Evolutionary conservation across 2,888 invertebrate species (phyloP).

Genomic region (Thalpophila matura): DNA sequence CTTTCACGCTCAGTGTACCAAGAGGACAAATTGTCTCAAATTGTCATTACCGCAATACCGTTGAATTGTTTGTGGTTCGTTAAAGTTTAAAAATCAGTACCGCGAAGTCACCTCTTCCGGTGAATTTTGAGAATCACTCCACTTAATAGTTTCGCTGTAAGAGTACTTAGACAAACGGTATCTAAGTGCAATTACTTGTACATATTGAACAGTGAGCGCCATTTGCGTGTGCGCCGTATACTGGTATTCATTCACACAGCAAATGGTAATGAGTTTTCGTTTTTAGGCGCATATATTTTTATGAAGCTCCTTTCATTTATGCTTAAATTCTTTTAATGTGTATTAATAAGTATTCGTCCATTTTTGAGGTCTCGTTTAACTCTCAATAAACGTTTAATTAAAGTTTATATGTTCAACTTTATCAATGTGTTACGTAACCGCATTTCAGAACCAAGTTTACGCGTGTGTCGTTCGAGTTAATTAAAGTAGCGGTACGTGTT

Average conservation of each 20-base stretch:
- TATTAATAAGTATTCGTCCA: conserved; percentile 21
- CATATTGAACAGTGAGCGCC: conserved; percentile 55
- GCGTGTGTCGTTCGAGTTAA: conserved; percentile 68
- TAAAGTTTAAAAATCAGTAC: conserved; percentile 69
- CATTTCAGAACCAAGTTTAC: conserved; percentile 49
- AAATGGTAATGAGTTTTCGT: conserved; percentile 37
- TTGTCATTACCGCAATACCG: conserved; percentile 72
- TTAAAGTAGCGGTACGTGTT: conserved; percentile 74
- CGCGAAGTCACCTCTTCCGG: conserved; percentile 71
- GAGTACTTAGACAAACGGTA: conserved; percentile 68
- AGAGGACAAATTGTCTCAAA: conserved; percentile 65
- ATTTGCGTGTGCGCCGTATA: conserved; percentile 33
- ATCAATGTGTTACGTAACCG: conserved; percentile 45
- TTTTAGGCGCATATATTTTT: conserved; percentile 22
- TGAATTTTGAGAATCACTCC: conserved; percentile 71
- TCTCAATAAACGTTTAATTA: conserved; percentile 56
- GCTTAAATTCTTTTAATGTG: conserved; percentile 12
- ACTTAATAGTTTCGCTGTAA: conserved; percentile 67
- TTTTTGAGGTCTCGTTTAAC: conserved; percentile 15
- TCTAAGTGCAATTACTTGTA: conserved; percentile 66
- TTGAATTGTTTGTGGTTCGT: conserved; percentile 76
- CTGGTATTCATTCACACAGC: conserved; percentile 33
- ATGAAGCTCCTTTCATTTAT: conserved; percentile 12
- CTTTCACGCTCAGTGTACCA: conserved; percentile 52
- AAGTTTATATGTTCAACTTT: conserved; percentile 52